A percentile compares a stretch with the other conserved stretches of the same genome.
Conservation (phyloP, 2,113 vertebrate species). For the Stictonetta naevosa region DNA sequence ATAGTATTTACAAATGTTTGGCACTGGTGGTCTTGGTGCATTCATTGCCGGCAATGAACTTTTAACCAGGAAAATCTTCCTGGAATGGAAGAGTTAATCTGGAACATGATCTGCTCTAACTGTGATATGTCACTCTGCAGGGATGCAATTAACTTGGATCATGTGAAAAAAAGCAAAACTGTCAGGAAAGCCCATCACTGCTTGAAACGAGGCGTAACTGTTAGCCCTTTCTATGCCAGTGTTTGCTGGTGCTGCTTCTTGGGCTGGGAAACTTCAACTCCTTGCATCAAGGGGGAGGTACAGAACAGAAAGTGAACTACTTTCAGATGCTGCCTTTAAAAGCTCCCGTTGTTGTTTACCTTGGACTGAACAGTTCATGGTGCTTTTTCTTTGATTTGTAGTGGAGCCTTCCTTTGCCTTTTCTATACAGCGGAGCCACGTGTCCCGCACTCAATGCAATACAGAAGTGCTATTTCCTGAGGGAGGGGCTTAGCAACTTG, state of each 20-base stretch:
- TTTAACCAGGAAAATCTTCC: not conserved
- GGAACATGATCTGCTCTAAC: not conserved
- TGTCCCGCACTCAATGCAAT: fast-evolving
- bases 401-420: not conserved
- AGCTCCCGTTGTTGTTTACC: not conserved
- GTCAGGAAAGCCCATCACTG: not conserved
- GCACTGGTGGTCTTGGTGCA: not conserved
- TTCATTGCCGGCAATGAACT: not conserved
- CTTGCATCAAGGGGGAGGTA: constrained; percentile 62
- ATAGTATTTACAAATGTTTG: not conserved
- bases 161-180: not conserved
- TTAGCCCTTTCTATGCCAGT: not conserved
- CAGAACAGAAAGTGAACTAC: not conserved
- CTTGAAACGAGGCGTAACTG: fast-evolving
- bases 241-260: not conserved
- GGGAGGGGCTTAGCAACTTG: not conserved
- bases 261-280: not conserved
- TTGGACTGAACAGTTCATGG: not conserved
- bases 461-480: not conserved
- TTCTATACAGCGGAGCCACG: fast-evolving
- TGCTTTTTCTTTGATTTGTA: not conserved
- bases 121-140: not conserved
- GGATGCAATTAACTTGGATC: not conserved
- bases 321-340: constrained; percentile 16
- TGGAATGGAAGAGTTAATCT: not conserved